Evolutionary conservation across 2,888 invertebrate genomes (phyloP).

Genomic region (Tetragnatha montana): DNA sequence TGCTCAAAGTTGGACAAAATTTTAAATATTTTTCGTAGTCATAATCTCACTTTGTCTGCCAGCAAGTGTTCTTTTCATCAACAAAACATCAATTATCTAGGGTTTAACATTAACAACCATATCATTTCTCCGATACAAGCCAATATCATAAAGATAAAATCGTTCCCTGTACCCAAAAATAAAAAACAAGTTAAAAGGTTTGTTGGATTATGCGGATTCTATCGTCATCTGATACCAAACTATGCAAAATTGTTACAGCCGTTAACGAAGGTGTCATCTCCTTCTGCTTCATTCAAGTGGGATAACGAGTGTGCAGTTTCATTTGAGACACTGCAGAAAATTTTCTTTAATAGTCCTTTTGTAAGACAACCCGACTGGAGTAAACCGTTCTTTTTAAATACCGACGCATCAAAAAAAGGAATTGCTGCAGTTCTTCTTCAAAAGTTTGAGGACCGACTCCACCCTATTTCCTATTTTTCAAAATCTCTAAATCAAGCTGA

Average conservation of each 20-base stretch:
- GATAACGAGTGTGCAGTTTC: not conserved
- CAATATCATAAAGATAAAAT: constrained; percentile 18
- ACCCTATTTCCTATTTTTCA: not conserved
- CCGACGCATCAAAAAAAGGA: too few relatives aligned
- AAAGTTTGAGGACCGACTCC: too few relatives aligned
- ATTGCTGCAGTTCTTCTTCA: too few relatives aligned
- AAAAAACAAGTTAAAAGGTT: constrained; percentile 8
- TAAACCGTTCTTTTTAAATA: not conserved
- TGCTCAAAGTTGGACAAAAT: not conserved
- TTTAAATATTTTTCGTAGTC: not conserved
- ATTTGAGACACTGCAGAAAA: not conserved
- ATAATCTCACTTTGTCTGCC: constrained; percentile 19
- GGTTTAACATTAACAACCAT: constrained; percentile 8
- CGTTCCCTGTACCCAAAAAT: not conserved
- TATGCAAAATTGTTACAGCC: not conserved
- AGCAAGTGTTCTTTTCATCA: constrained; percentile 6
- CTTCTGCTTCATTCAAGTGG: not conserved
- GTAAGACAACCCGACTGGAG: constrained; percentile 14
- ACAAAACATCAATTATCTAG: constrained; percentile 9
- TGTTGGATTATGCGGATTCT: constrained; percentile 21
- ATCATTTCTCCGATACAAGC: not conserved
- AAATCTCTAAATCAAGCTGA: not conserved
- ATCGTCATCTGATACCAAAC: constrained; percentile 17
- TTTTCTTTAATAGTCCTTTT: constrained; percentile 20
- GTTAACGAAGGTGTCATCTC: not conserved